These are phyloP conservation scores for Neodiprion lecontei DNA, from an alignment of 1,140 invertebrate species.

Conservation along the genomic window DNA sequence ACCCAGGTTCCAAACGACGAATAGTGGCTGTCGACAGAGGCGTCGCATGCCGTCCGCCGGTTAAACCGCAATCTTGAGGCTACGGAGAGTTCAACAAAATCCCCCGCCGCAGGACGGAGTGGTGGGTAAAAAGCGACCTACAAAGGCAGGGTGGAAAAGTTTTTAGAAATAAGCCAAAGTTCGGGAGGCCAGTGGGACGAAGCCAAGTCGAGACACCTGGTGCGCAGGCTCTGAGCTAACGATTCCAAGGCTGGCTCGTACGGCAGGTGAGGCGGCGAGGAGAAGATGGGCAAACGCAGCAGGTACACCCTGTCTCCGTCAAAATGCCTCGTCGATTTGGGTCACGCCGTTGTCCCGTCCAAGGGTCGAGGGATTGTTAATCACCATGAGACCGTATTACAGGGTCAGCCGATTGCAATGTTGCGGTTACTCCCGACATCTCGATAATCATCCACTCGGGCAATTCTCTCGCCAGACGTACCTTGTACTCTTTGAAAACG, in stretches of 20 bases:
- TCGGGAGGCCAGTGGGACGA: neutral
- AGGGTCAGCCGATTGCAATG: neutral
- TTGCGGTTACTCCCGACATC: no score
- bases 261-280: conserved; percentile 29
- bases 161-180: neutral
- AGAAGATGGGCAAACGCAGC: conserved; percentile 7
- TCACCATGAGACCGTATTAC: neutral
- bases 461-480: no score
- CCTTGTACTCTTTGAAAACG: no score
- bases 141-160: neutral
- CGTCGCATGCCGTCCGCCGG: neutral
- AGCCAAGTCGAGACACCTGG: conserved; percentile 16
- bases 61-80: neutral
- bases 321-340: conserved; percentile 47
- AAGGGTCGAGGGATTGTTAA: neutral
- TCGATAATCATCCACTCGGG: no score
- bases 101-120: neutral
- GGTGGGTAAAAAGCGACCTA: neutral
- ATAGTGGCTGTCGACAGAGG: neutral
- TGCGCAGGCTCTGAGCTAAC: conserved; percentile 62
- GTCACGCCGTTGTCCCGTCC: conserved; percentile 51
- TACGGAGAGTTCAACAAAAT: conserved; percentile 3
- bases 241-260: conserved; percentile 44
- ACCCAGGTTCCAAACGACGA: no score
- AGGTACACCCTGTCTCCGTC: conserved; percentile 43